Evolutionary conservation across 2,113 vertebrate species (phyloP).

Genomic region (Amphilophus citrinellus): DNA sequence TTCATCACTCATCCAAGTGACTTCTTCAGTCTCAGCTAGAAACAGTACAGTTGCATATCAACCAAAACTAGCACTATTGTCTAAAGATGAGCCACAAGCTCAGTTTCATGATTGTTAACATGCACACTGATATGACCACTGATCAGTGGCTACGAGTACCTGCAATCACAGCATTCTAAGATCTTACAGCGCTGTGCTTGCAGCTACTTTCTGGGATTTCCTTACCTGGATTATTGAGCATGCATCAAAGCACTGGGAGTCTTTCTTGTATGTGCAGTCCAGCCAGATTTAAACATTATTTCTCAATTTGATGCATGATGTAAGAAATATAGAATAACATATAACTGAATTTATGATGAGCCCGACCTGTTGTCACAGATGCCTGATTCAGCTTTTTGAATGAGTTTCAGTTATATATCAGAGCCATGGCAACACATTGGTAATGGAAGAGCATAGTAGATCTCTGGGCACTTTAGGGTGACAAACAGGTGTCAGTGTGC

Average conservation of each 20-base stretch:
- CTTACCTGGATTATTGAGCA: background rate
- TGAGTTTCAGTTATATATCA: background rate
- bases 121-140: background rate
- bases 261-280: background rate
- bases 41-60: background rate
- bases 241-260: background rate
- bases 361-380: background rate
- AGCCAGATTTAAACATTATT: background rate
- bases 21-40: background rate
- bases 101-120: background rate
- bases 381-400: background rate
- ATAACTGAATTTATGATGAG: background rate
- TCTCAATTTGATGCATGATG: background rate
- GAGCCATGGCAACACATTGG: conserved; percentile 50
- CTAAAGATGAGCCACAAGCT: background rate
- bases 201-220: background rate
- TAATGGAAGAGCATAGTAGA: conserved; percentile 40
- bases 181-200: background rate
- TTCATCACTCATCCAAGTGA: background rate
- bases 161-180: background rate
- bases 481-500: conserved; percentile 41
- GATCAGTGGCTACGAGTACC: background rate
- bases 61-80: background rate
- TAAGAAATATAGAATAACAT: background rate
- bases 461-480: conserved; percentile 38